Conservation (phyloP, 2,888 invertebrate genomes). For the Hirtodrosophila cameraria region DNA sequence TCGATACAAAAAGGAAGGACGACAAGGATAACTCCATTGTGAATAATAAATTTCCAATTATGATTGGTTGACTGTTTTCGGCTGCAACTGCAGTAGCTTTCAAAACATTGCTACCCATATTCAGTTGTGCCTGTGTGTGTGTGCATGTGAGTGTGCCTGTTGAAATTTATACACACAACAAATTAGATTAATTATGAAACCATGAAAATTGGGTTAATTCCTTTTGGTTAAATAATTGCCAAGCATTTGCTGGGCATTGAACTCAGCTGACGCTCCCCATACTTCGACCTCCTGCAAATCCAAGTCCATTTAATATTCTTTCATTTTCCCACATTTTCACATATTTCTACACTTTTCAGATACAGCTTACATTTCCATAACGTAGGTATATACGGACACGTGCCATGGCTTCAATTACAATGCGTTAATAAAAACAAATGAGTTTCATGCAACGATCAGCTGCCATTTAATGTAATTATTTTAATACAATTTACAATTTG, state of each 20-base stretch:
- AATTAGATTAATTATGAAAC: constrained; percentile 80
- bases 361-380: too few species aligned
- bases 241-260: constrained; percentile 49
- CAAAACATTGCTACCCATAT: background rate
- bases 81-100: constrained; percentile 12
- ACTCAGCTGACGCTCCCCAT: constrained; percentile 10
- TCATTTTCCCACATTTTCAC: background rate
- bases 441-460: constrained; percentile 66
- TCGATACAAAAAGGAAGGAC: constrained; percentile 8
- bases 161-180: constrained; percentile 61
- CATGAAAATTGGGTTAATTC: constrained; percentile 79
- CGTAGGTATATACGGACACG: background rate
- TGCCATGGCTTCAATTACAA: constrained; percentile 48
- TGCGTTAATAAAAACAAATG: constrained; percentile 79
- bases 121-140: background rate
- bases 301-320: background rate
- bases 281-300: constrained; percentile 5
- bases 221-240: constrained; percentile 67
- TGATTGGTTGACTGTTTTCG: constrained; percentile 54
- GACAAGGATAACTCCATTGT: constrained; percentile 58
- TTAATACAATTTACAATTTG: constrained; percentile 72
- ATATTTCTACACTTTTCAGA: constrained; percentile 6
- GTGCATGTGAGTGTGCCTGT: background rate
- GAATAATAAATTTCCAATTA: constrained; percentile 79
- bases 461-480: constrained; percentile 77